Conservation (phyloP, 2,888 invertebrate species). For the Epistrophe eligans region DNA sequence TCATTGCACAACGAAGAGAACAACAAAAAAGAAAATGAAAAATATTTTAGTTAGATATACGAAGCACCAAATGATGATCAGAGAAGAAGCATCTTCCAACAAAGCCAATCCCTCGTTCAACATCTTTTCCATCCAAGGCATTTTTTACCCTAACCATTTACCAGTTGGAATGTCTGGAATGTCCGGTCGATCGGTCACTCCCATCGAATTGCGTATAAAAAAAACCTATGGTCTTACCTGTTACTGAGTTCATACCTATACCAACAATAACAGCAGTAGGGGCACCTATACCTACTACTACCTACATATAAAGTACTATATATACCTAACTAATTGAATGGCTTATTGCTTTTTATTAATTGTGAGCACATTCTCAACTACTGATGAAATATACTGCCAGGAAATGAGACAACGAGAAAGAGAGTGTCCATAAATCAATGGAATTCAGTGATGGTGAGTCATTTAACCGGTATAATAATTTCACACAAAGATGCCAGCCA, state of each 20-base stretch:
- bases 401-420: constrained; percentile 9
- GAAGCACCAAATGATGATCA: constrained; percentile 23
- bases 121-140: constrained; percentile 16
- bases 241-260: background rate
- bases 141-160: background rate
- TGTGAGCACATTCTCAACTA: constrained; percentile 27
- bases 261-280: background rate
- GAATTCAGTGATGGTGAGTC: constrained; percentile 15
- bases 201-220: background rate
- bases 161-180: constrained; percentile 58
- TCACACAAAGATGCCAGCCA: background rate
- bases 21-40: constrained; percentile 9
- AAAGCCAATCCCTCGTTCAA: constrained; percentile 9
- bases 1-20: constrained; percentile 14
- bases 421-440: constrained; percentile 11
- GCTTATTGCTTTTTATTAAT: constrained; percentile 12
- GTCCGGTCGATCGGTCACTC: constrained; percentile 61
- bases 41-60: background rate
- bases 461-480: background rate
- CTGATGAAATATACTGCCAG: constrained; percentile 13
- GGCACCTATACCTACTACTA: background rate
- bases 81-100: constrained; percentile 16
- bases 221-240: constrained; percentile 52
- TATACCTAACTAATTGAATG: constrained; percentile 17
- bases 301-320: too few species aligned